A percentile compares a stretch with the other conserved stretches of the same genome.
These are phyloP conservation scores for Hemibagrus guttatus DNA, from an alignment of 2,797 vertebrate genomes.

Conservation along the genomic window DNA sequence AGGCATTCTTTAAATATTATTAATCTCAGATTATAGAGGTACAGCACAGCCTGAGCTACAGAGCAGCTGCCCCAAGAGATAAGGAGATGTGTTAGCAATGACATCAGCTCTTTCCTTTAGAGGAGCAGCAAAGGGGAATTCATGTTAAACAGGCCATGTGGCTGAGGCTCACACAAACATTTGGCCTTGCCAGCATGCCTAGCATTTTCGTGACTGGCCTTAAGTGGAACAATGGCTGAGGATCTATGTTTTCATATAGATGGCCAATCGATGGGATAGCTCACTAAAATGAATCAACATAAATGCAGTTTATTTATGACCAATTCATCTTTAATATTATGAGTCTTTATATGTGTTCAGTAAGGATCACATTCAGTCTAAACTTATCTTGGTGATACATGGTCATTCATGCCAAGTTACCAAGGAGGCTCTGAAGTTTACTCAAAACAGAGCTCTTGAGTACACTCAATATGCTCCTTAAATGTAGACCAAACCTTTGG, in stretches of 20 bases:
- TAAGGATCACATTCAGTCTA: background rate
- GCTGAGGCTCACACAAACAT: slow-evolving; percentile 49
- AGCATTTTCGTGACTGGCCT: slow-evolving; percentile 23
- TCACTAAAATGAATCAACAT: slow-evolving; percentile 6
- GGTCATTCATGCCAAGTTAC: slow-evolving; percentile 31
- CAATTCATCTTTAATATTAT: background rate
- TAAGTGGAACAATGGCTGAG: slow-evolving; percentile 31
- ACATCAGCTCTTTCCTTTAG: slow-evolving; percentile 53
- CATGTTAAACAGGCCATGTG: slow-evolving; percentile 47
- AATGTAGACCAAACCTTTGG: slow-evolving; percentile 4
- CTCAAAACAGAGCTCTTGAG: slow-evolving; percentile 25
- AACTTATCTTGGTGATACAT: slow-evolving; percentile 30
- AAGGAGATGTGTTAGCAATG: slow-evolving; percentile 53
- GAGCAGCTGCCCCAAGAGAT: slow-evolving; percentile 50
- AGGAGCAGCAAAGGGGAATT: slow-evolving; percentile 19
- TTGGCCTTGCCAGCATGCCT: slow-evolving; percentile 44
- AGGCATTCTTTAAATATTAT: slow-evolving; percentile 19
- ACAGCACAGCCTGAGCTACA: slow-evolving; percentile 37
- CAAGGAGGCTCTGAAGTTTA: slow-evolving; percentile 24
- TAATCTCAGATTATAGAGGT: slow-evolving; percentile 34
- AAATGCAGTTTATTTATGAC: background rate
- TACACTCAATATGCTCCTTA: slow-evolving; percentile 3
- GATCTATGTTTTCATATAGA: slow-evolving; percentile 23
- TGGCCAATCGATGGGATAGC: slow-evolving; percentile 18
- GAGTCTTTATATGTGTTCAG: background rate